Evolutionary conservation across 1,140 invertebrate species (phyloP).

Genomic region (Leguminivora glycinivorella): DNA sequence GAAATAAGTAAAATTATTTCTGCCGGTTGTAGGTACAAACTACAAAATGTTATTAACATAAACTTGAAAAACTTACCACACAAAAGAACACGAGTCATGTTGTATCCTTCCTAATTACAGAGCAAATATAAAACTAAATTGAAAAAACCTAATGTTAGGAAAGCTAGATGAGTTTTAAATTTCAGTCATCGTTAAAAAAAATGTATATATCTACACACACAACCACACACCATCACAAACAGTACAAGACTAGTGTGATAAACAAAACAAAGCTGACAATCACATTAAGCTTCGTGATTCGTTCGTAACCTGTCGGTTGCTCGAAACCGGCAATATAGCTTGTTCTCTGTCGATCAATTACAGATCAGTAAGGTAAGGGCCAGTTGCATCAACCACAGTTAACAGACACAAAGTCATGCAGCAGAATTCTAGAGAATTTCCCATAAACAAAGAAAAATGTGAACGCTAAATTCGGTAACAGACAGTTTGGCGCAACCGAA

Average conservation of each 20-base stretch:
- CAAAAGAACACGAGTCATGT: background rate
- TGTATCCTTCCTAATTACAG: background rate
- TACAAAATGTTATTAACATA: background rate
- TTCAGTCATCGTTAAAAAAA: background rate
- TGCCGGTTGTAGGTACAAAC: background rate
- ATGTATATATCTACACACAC: background rate
- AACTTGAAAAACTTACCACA: background rate
- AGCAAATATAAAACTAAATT: background rate
- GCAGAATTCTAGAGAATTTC: no score
- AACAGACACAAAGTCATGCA: no score
- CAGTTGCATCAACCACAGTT: no score
- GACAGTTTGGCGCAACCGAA: no score
- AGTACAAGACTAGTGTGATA: background rate
- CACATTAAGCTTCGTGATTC: background rate
- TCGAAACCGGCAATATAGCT: background rate
- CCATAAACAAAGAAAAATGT: no score
- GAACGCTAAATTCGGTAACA: no score
- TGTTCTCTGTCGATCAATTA: background rate
- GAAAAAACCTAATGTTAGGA: background rate
- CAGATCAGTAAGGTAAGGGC: background rate
- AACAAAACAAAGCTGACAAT: conserved; percentile 4
- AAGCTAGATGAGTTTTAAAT: background rate
- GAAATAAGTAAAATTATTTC: conserved; percentile 12
- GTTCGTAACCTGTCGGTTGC: background rate
- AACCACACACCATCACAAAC: background rate